Percentiles rank a stretch among this genome's conserved stretches.
Conservation (phyloP, 1,140 invertebrate genomes). For the Phortica variegata region DNA sequence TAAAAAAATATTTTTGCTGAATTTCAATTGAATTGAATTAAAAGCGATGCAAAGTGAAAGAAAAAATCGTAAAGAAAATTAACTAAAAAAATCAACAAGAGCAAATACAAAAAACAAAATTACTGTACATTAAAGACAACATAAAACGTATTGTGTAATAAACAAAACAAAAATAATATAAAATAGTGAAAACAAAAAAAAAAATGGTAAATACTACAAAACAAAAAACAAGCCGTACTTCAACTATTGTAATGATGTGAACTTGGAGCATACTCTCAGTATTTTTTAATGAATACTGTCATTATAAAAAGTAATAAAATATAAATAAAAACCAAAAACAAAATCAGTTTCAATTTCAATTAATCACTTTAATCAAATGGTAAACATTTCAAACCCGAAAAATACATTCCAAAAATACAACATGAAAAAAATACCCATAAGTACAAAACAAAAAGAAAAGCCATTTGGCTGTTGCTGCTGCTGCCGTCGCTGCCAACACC, state of each 20-base stretch:
- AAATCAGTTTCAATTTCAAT: not conserved
- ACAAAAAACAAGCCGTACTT: too few species aligned
- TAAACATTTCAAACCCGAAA: too few species aligned
- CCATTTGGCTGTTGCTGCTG: too few species aligned
- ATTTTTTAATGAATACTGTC: conserved; percentile 55
- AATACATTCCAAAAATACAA: too few species aligned
- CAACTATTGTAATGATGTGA: conserved; percentile 50
- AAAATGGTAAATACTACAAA: conserved; percentile 42
- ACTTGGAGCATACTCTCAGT: conserved; percentile 54
- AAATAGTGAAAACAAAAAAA: conserved; percentile 24
- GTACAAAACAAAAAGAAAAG: too few species aligned
- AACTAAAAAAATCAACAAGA: conserved; percentile 33
- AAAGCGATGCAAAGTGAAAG: conserved; percentile 16
- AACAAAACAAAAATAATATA: conserved; percentile 7
- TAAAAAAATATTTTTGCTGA: conserved; percentile 13
- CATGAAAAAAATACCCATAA: too few species aligned
- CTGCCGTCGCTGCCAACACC: too few species aligned
- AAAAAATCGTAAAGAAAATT: conserved; percentile 31
- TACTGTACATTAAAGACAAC: conserved; percentile 37
- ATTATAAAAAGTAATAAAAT: conserved; percentile 52
- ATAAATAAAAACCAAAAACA: conserved; percentile 17
- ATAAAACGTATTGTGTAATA: conserved; percentile 8
- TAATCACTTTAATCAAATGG: too few species aligned
- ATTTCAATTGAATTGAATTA: too few species aligned
- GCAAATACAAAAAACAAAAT: conserved; percentile 5